Percentiles rank a stretch among this genome's conserved stretches.
Evolutionary conservation across 2,113 vertebrate genomes (phyloP).

Genomic region (Catharus minimus): DNA sequence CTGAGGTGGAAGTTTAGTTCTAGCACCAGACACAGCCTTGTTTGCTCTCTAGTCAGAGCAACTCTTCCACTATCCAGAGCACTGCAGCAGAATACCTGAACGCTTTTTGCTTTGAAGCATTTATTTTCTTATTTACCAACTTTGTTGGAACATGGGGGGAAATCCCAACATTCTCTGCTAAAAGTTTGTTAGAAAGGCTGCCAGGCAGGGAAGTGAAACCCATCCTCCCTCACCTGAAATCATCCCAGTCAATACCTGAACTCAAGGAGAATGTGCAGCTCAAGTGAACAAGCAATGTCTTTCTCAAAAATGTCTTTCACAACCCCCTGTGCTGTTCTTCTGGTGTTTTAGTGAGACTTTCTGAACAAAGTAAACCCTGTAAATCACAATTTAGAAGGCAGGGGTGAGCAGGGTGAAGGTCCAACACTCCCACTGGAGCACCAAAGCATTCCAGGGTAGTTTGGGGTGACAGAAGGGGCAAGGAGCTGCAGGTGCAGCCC

Average conservation of each 20-base stretch:
- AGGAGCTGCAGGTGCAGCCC: slow-evolving; percentile 7
- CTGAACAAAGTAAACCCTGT: not conserved
- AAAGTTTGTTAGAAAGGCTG: not conserved
- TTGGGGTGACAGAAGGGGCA: not conserved
- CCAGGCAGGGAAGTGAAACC: not conserved
- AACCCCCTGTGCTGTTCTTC: not conserved
- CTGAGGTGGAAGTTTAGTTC: not conserved
- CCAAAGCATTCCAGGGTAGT: not conserved
- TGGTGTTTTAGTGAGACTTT: fast-evolving
- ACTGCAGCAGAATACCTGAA: not conserved
- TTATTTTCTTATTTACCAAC: not conserved
- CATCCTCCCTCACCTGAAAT: not conserved
- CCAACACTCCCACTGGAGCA: not conserved
- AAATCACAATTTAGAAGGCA: not conserved
- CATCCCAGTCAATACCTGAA: not conserved
- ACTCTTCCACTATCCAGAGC: not conserved
- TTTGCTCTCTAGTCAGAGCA: not conserved
- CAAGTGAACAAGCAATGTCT: not conserved
- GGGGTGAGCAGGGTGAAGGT: not conserved
- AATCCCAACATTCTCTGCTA: not conserved
- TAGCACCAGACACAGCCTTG: not conserved
- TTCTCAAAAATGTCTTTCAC: not conserved
- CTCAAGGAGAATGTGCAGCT: not conserved
- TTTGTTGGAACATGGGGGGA: not conserved
- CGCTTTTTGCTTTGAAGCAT: not conserved